Percentiles rank a stretch among this genome's conserved stretches.
phyloP scores from a whole-genome alignment of 2,797 vertebrate species.

The Thunnus albacares region DNA sequence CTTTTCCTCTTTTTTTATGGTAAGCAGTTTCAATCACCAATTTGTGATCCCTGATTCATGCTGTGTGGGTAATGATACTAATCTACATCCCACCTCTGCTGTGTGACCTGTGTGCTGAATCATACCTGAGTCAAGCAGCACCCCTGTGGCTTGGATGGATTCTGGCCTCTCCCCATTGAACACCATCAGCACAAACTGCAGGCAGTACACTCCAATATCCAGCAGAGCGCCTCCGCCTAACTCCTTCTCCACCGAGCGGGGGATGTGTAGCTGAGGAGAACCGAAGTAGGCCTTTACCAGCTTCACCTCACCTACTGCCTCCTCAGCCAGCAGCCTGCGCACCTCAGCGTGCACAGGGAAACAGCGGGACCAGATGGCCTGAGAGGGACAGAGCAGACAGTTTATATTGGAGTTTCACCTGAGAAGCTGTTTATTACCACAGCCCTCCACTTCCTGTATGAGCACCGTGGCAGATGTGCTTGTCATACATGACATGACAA shows the following conservation, averaged over 20 bases:
- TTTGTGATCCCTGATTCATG: constrained; percentile 37
- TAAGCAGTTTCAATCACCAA: not conserved
- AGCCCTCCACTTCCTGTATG: constrained; percentile 5
- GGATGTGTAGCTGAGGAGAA: constrained; percentile 52
- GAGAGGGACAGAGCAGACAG: constrained; percentile 38
- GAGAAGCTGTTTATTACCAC: constrained; percentile 22
- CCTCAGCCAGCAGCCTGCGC: constrained; percentile 76
- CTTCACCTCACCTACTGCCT: constrained; percentile 82
- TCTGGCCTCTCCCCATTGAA: constrained; percentile 85
- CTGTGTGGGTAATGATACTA: constrained; percentile 49
- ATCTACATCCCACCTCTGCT: constrained; percentile 8
- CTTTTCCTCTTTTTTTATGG: not conserved
- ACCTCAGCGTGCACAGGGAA: constrained; percentile 84
- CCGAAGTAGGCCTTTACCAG: constrained; percentile 85
- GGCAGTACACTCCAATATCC: constrained; percentile 86
- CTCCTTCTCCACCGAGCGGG: constrained; percentile 76
- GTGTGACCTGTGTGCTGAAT: constrained; percentile 39
- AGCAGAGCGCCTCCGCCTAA: constrained; percentile 85
- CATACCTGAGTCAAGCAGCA: constrained; percentile 83
- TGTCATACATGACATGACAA: constrained; percentile 15
- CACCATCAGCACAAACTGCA: constrained; percentile 88
- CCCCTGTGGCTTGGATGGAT: constrained; percentile 82
- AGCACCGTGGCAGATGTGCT: constrained; percentile 16
- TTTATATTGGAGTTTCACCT: constrained; percentile 21
- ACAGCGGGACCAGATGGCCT: constrained; percentile 89